Percentiles rank a stretch among this genome's conserved stretches.
Conservation (phyloP, 2,797 vertebrate genomes). For the Margarornis squamiger region DNA sequence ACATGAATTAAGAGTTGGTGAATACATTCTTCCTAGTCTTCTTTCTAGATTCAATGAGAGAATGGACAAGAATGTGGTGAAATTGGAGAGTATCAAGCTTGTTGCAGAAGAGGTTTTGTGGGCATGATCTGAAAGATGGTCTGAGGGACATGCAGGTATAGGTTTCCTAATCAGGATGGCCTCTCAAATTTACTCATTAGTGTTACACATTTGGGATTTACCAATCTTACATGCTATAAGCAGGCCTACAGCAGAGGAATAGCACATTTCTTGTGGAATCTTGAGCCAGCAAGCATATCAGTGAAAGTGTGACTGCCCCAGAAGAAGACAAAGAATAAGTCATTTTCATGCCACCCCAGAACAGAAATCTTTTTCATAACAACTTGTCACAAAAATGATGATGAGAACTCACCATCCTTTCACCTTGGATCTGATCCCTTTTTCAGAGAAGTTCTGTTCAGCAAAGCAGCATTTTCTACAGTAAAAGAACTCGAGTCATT, state of each 20-base stretch:
- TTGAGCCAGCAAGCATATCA: background rate
- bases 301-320: background rate
- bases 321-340: background rate
- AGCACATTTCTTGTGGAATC: background rate
- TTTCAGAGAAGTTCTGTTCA: background rate
- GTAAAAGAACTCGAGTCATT: background rate
- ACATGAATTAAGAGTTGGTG: background rate
- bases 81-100: constrained; percentile 17
- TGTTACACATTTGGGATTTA: background rate
- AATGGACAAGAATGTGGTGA: background rate
- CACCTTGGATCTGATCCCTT: background rate
- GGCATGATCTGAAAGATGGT: background rate
- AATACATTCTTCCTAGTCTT: background rate
- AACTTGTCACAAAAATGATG: background rate
- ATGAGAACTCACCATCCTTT: background rate
- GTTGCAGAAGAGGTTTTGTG: background rate
- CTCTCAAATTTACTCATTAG: background rate
- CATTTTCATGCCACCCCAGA: background rate
- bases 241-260: background rate
- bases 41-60: constrained; percentile 21
- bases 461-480: background rate
- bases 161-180: background rate
- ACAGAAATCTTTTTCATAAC: background rate
- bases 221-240: background rate
- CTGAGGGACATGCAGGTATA: background rate